phyloP scores from a whole-genome alignment of 2,888 invertebrate genomes.

The Drosophila pegasa region DNA sequence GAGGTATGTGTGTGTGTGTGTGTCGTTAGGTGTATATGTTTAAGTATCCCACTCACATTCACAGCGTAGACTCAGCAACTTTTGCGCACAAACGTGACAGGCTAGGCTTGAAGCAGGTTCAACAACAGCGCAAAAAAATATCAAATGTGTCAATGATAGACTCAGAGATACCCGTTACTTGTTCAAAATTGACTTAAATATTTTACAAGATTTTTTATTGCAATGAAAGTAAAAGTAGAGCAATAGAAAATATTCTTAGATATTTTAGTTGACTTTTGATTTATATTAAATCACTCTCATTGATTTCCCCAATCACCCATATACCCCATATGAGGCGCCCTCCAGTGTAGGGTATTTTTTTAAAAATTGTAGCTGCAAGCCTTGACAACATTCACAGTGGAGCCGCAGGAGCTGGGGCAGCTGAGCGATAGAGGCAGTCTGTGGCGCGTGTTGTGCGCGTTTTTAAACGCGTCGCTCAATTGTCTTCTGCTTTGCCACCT shows the following conservation, averaged over 20 bases:
- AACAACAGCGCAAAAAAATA: neutral
- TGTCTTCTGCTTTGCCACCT: conserved; percentile 66
- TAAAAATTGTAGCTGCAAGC: conserved; percentile 36
- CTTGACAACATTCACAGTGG: conserved; percentile 7
- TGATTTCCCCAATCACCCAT: too few species aligned
- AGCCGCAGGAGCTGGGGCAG: neutral
- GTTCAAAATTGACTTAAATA: too few species aligned
- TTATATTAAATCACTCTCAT: too few species aligned
- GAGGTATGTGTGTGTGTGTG: conserved; percentile 22
- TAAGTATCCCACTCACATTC: conserved; percentile 21
- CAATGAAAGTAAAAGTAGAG: neutral
- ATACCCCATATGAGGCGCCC: neutral
- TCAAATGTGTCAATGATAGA: neutral
- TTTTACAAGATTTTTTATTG: too few species aligned
- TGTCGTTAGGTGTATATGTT: conserved; percentile 10
- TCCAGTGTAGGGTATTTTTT: conserved; percentile 1
- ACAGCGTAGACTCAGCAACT: conserved; percentile 35
- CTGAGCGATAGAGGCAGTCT: conserved; percentile 1
- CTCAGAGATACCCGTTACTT: neutral
- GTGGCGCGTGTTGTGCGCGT: conserved; percentile 17
- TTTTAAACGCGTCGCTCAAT: conserved; percentile 49
- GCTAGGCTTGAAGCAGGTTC: conserved; percentile 20
- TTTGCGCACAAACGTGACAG: conserved; percentile 57
- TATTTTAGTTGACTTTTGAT: too few species aligned
- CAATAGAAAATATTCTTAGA: neutral